Base-by-base conservation (phyloP, 2,797 vertebrate genomes). In the Phoeniculus purpureus region DNA sequence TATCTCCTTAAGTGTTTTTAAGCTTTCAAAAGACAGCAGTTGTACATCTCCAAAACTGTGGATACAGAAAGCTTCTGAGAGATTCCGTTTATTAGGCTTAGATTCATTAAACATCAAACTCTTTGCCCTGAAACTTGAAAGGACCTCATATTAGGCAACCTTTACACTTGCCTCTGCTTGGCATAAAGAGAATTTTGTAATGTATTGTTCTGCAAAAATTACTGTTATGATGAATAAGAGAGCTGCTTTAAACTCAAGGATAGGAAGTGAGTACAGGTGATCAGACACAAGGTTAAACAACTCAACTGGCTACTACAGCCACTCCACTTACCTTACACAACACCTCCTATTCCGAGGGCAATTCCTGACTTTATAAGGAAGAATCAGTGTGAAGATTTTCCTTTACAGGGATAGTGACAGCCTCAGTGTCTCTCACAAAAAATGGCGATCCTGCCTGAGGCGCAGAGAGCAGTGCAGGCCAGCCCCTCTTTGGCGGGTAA, bases 361-460 rank as follows among this genome's bases (percentile, higher is more conserved):
- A 5, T 3, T 0, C 5, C 18, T 43, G 22, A 2, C 31, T 51
- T 45, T 45, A 37, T 20, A 43, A 26, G 7, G 32, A 45, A 47
- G 25, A 31, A 50, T 10, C 4, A 10, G 12, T 1, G 2, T 12
- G 6, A 20, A 31, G 2, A 7, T 23, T 23, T 25, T 29, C 12
- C 48, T n/a, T 43, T 45, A 7, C 54, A 32, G 23, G 2, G 8
- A 6, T 25, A 15, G 17, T 2, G 1, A 1, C 2, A 2, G 3
- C 6, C 7, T 9, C 11, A 0, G 0, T 3, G 3, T 3, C 4
- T 3, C 26, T 27, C 40, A 25, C 62, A 13, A 25, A 12, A 31
- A 12, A 43, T 21, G 25, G 31, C 3, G 8, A 0, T 5, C 3
- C 22, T 18, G 3, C 23, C 2, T 1, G 3, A 17, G 1, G 10